These are phyloP conservation scores for Pangasius sanitwongsei DNA, from an alignment of 2,797 vertebrate genomes.

Conservation along the genomic window DNA sequence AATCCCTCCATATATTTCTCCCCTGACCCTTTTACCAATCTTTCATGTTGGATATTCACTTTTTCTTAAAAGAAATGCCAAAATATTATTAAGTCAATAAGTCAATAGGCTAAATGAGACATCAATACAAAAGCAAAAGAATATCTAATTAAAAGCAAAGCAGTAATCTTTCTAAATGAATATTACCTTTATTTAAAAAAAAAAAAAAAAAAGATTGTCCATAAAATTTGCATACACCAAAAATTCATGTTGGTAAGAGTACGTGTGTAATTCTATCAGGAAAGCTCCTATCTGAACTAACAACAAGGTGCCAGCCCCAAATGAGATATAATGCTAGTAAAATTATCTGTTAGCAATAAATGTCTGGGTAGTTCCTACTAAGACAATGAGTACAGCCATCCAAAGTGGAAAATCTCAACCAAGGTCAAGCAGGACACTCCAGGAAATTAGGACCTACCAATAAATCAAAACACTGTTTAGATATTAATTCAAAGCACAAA, in stretches of 20 bases:
- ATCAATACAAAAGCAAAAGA: background rate
- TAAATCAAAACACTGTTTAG: background rate
- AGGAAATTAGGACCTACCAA: background rate
- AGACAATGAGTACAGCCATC: background rate
- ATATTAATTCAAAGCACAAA: background rate
- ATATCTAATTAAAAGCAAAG: background rate
- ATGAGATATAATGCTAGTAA: background rate
- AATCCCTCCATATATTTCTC: constrained; percentile 13
- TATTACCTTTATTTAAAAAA: background rate
- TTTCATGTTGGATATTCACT: background rate
- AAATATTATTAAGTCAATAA: background rate
- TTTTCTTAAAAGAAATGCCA: background rate
- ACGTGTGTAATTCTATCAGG: background rate
- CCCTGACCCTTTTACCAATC: background rate
- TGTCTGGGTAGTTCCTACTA: background rate
- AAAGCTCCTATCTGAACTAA: background rate
- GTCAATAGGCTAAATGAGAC: background rate
- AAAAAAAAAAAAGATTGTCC: background rate
- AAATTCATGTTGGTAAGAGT: background rate
- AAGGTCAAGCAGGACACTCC: background rate
- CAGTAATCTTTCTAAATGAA: background rate
- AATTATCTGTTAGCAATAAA: constrained; percentile 15
- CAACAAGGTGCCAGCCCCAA: background rate
- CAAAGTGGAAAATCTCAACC: background rate
- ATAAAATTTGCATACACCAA: background rate